These are phyloP conservation scores for Altica lythri DNA, from an alignment of 2,888 invertebrate species.

Conservation along the genomic window DNA sequence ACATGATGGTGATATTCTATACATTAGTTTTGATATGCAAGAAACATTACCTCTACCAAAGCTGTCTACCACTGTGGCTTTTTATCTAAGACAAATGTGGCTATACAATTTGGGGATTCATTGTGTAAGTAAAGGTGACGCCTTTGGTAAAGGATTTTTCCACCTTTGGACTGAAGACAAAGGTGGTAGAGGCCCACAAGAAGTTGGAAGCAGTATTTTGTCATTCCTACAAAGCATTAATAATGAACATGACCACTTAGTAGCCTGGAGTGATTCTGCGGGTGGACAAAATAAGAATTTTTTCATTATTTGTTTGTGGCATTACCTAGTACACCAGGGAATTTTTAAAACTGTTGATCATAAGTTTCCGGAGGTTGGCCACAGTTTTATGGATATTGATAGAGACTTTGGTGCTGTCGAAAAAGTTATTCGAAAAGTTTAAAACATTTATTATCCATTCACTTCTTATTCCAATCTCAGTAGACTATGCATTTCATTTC, in stretches of 20 bases:
- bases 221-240: slow-evolving; percentile 21
- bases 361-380: slow-evolving; percentile 47
- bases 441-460: slow-evolving; percentile 45
- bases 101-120: slow-evolving; percentile 21
- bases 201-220: slow-evolving; percentile 23
- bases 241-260: slow-evolving; percentile 30
- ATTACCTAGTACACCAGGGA: slow-evolving; percentile 38
- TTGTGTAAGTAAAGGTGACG: slow-evolving; percentile 19
- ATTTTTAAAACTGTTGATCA: slow-evolving; percentile 43
- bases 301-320: slow-evolving; percentile 38
- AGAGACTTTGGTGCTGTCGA: slow-evolving; percentile 40
- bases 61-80: slow-evolving; percentile 24
- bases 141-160: slow-evolving; percentile 15
- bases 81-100: slow-evolving; percentile 27
- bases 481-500: too few species aligned
- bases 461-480: too few species aligned
- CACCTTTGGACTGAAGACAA: slow-evolving; percentile 27
- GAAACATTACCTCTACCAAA: too few species aligned
- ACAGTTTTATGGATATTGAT: slow-evolving; percentile 28
- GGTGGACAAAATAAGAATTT: slow-evolving; percentile 44
- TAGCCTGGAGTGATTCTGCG: slow-evolving; percentile 42
- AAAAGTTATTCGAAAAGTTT: slow-evolving; percentile 43
- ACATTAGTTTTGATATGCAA: too few species aligned
- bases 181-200: slow-evolving; percentile 25
- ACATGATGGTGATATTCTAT: too few species aligned